Percentiles rank a stretch among this genome's conserved stretches.
phyloP scores from a whole-genome alignment of 2,888 invertebrate species.

The Sphaerophoria taeniata region DNA sequence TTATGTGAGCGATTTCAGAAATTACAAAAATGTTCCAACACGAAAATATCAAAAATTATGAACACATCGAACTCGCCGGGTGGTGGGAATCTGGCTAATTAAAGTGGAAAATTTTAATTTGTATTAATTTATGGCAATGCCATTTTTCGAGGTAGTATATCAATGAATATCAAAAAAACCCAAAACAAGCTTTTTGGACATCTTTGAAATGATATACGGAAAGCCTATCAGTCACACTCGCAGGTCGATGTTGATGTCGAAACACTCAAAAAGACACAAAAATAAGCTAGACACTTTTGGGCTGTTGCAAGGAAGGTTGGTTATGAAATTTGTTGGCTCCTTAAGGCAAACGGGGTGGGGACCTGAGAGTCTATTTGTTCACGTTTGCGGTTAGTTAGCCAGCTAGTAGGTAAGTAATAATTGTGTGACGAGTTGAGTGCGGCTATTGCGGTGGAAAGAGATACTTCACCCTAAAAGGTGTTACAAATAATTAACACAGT shows the following conservation, averaged over 20 bases:
- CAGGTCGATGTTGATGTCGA: not conserved
- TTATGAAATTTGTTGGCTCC: conserved; percentile 57
- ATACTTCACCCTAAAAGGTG: conserved; percentile 74
- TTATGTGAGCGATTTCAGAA: conserved; percentile 38
- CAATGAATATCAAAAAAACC: conserved; percentile 47
- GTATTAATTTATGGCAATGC: conserved; percentile 72
- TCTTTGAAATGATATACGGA: conserved; percentile 32
- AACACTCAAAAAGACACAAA: not conserved
- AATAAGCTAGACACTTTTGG: not conserved
- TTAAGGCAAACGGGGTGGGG: conserved; percentile 43
- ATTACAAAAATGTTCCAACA: conserved; percentile 35
- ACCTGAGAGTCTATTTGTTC: conserved; percentile 28
- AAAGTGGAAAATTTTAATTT: conserved; percentile 70
- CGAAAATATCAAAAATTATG: not conserved
- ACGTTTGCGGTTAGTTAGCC: conserved; percentile 51
- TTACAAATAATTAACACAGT: conserved; percentile 71
- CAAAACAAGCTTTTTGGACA: conserved; percentile 32
- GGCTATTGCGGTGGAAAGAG: conserved; percentile 63
- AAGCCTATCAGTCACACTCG: conserved; percentile 23
- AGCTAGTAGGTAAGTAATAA: conserved; percentile 29
- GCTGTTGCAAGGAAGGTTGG: not conserved
- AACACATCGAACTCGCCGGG: conserved; percentile 20
- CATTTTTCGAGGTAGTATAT: conserved; percentile 23
- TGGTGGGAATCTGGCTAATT: conserved; percentile 72
- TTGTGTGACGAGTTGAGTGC: conserved; percentile 68